These are phyloP conservation scores for Psylliodes chrysocephalus DNA, from an alignment of 2,888 invertebrate genomes.

Conservation along the genomic window DNA sequence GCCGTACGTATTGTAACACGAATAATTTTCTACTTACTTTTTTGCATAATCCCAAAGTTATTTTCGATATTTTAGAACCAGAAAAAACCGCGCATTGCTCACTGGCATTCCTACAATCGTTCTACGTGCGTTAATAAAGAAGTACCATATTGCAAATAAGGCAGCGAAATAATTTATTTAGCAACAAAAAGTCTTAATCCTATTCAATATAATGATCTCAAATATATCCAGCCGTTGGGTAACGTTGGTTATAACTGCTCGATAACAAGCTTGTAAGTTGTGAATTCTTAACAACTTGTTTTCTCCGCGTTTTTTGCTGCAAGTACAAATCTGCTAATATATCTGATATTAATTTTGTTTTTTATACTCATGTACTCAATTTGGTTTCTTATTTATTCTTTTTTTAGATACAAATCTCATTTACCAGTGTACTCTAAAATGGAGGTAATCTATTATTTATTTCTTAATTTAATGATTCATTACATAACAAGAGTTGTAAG, in stretches of 20 bases:
- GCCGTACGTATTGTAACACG: too few relatives aligned
- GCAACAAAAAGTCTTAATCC: not conserved
- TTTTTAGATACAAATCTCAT: too few relatives aligned
- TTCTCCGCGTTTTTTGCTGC: not conserved
- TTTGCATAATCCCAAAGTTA: not conserved
- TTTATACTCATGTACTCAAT: not conserved
- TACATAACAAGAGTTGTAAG: too few relatives aligned
- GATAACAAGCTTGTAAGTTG: not conserved
- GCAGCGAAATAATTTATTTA: not conserved
- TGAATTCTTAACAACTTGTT: not conserved
- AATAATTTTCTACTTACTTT: not conserved
- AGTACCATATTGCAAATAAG: not conserved
- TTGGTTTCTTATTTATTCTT: not conserved
- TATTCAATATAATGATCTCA: not conserved
- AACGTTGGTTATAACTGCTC: too few relatives aligned
- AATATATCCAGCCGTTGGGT: not conserved
- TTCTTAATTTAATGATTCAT: too few relatives aligned
- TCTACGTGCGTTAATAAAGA: not conserved
- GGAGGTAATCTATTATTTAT: too few relatives aligned
- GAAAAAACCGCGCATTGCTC: not conserved
- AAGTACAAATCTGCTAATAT: not conserved
- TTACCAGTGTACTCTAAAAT: too few relatives aligned
- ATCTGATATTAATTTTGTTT: not conserved
- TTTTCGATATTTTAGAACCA: not conserved
- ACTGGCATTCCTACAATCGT: not conserved